Base-by-base conservation (phyloP, 1,140 invertebrate genomes). In the Asobara japonica region DNA sequence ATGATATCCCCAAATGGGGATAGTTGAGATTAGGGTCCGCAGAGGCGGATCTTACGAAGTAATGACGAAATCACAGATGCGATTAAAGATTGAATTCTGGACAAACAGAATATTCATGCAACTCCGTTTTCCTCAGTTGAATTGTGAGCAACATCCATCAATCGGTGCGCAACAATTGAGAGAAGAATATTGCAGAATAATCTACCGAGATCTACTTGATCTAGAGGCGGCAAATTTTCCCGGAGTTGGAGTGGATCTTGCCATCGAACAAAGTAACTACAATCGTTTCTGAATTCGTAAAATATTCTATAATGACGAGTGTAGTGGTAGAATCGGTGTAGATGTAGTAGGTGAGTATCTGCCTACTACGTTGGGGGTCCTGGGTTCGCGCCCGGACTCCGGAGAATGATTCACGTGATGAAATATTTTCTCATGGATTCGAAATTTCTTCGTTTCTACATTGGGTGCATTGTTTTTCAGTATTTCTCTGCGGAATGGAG, bases 401-500 rank as follows among this genome's bases (percentile, higher is more conserved):
- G n/a, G n/a, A n/a, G n/a, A n/a, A n/a, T n/a, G n/a, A n/a, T n/a
- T n/a, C n/a, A n/a, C n/a, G n/a, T n/a, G n/a, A n/a, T n/a, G n/a
- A n/a, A n/a, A n/a, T n/a, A 38, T 38, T 13, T 38, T 38, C 36
- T 7, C 8, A 38, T 2, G 36, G n/a, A 38, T n/a, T n/a, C 2
- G 8, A 38, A 38, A 38, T 38, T n/a, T n/a, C n/a, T n/a, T n/a
- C n/a, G n/a, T n/a, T n/a, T n/a, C n/a, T n/a, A n/a, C n/a, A n/a
- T n/a, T n/a, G n/a, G 36, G 2, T 38, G 3, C 27, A 11, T 72
- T 62, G 29, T 66, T 36, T 25, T 69, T 69, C 60, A 86, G 85
- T 85, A 38, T 56, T 80, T 20, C 65, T 87, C 11, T 88, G 86
- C 61, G 86, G 86, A 0, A 84, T 86, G 78, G 84, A 83, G 69